Base-by-base conservation (phyloP, 2,888 invertebrate genomes). In the Habroteleia sp. region DNA sequence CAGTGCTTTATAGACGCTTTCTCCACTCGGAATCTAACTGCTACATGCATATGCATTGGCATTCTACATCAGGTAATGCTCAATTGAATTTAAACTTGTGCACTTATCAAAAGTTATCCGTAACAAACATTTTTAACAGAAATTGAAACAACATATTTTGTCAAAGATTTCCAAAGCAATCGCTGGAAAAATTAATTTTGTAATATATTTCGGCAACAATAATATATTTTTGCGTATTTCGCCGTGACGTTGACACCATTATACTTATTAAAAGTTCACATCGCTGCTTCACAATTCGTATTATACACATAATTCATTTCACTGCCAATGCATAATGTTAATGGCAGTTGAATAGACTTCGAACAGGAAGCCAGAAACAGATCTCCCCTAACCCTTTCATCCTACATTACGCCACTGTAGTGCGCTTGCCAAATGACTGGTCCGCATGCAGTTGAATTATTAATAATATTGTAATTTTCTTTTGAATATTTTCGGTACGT, bases 291-390 rank as follows among this genome's bases (percentile, higher is more conserved):
- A 20, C 37, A 66, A 54, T 66, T 37, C 66, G 17, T 46, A 54
- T 66, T 66, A 46, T 37, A 46, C 29, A 35, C 46, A 52, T 66
- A 66, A 66, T 54, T 66, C 54, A 66, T 66, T 66, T 66, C 66
- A 66, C 39, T 66, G 54, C 46, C 66, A 66, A 66, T 66, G 44
- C 66, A 66, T 66, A 54, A 66, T 66, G 66, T 66, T 66, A 66
- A 66, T 54, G 66, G 54, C 66, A 66, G 66, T 66, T 66, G 66
- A 66, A 66, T 66, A 54, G 66, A 46, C 46, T 54, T 20, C 37
- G 35, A 66, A 46, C 46, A 46, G 46, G 23, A 54, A 66, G 66
- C 66, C 66, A 66, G 46, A 66, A 66, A 56, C 66, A 66, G 66
- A 66, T 66, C 54, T 66, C 66, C 46, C 42, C 66, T 54, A 54